Evolutionary conservation across 1,140 invertebrate species (phyloP), one percentile per base, ranked within the genome.

Genomic region (Listronotus bonariensis): DNA sequence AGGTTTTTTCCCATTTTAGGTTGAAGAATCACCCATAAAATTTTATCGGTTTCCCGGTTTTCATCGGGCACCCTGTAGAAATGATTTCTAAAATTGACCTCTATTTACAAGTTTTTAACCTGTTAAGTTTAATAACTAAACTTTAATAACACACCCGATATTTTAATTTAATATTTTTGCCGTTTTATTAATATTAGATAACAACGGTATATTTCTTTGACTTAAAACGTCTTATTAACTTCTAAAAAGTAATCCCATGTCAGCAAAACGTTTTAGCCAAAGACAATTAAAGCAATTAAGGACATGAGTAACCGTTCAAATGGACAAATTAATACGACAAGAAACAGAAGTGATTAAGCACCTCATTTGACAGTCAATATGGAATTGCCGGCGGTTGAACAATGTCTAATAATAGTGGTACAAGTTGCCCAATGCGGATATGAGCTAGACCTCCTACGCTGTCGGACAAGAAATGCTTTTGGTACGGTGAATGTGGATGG

Each of bases 281-380:
- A 52, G 26, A 52, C 54, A 56, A 42, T 56, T 56, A 56, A 56
- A 43, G 36, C 54, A 56, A 45, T 56, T 56, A 56, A 45, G 54
- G 36, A 53, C 51, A 18, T 53, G 51, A 53, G 51, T 41, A 41
- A 56, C 31, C 49, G 26, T 45, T 26, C 54, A n/a, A 18, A 18
- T 32, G 38, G 54, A 56, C 54, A 56, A 56, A 56, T 56, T 56
- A 42, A 56, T 56, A 42, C 52, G 52, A 54, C 54, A 56, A 56
- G 54, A 56, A 56, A 56, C 54, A 56, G 54, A 56, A 56, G 54
- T 56, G 54, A 56, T 56, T 56, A 56, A 56, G 54, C 38, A 56
- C 54, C 54, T 42, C 54, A 56, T 56, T 56, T 56, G 54, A 56
- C 54, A 56, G 18, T 43, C 54, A 43, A 56, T 56, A 56, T 56